phyloP scores from a whole-genome alignment of 2,113 vertebrate species.

The Neotragus moschatus region DNA sequence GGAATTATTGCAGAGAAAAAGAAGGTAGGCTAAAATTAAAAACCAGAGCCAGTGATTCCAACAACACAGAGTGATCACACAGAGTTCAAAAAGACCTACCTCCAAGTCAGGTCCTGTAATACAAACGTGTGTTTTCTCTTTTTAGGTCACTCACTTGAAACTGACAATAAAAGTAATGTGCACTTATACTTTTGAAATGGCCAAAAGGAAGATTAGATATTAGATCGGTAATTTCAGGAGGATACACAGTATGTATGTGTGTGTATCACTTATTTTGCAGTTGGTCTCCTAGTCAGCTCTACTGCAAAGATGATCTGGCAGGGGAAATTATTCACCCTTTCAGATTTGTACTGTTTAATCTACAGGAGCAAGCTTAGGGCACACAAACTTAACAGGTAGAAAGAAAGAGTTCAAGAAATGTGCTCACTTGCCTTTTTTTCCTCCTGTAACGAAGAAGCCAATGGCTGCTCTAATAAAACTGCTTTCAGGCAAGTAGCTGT shows the following conservation, averaged over 20 bases:
- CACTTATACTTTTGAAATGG: background rate
- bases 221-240: background rate
- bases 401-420: background rate
- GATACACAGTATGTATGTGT: background rate
- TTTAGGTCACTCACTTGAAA: background rate
- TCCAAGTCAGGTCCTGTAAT: background rate
- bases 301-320: background rate
- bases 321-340: background rate
- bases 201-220: background rate
- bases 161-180: background rate
- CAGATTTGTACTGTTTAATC: background rate
- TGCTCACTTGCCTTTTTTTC: constrained; percentile 89
- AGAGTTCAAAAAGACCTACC: background rate
- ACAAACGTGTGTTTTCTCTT: background rate
- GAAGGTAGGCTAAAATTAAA: background rate
- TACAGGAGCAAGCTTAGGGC: background rate
- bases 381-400: background rate
- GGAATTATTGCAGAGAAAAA: background rate
- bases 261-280: background rate
- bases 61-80: background rate
- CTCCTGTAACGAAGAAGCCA: constrained; percentile 88
- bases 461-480: constrained; percentile 89
- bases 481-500: constrained; percentile 92
- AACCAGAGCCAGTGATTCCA: background rate
- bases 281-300: background rate